Percentiles rank a stretch among this genome's conserved stretches.
These are phyloP conservation scores for Mesitornis unicolor DNA, from an alignment of 2,113 vertebrate species.

Conservation along the genomic window DNA sequence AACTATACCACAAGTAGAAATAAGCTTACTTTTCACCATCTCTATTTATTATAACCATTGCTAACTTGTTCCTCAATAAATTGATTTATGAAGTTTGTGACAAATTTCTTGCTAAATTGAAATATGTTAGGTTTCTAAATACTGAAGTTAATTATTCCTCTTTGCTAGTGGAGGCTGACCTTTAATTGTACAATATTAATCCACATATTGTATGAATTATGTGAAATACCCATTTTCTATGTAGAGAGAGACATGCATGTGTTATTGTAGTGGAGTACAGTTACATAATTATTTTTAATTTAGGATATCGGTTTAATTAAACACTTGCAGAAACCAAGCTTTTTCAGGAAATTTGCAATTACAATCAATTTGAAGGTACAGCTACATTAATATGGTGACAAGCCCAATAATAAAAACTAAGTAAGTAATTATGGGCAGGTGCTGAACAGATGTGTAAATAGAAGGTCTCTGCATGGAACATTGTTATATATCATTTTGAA, in stretches of 20 bases:
- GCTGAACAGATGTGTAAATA: conserved; percentile 73
- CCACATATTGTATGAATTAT: conserved; percentile 68
- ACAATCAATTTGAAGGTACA: conserved; percentile 76
- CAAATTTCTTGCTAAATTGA: conserved; percentile 60
- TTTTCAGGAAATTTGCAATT: conserved; percentile 84
- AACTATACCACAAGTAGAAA: background rate
- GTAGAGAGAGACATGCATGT: conserved; percentile 54
- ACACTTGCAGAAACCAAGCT: conserved; percentile 74
- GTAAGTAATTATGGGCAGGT: conserved; percentile 68
- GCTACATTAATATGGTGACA: conserved; percentile 74
- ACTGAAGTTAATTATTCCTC: conserved; percentile 55
- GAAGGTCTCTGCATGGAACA: conserved; percentile 10
- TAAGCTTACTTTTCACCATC: background rate
- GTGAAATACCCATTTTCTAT: conserved; percentile 59
- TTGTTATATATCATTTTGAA: conserved; percentile 53
- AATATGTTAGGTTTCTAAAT: conserved; percentile 47
- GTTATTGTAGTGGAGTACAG: conserved; percentile 74
- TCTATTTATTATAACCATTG: conserved; percentile 11
- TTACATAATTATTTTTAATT: conserved; percentile 85
- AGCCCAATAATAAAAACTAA: conserved; percentile 69
- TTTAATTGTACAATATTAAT: conserved; percentile 69
- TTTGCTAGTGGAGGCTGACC: conserved; percentile 53
- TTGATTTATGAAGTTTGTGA: conserved; percentile 52
- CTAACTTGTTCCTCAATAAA: conserved; percentile 5
- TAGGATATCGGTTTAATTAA: conserved; percentile 77